Evolutionary conservation across 2,113 vertebrate species (phyloP).

Genomic region (Donacobius atricapilla): DNA sequence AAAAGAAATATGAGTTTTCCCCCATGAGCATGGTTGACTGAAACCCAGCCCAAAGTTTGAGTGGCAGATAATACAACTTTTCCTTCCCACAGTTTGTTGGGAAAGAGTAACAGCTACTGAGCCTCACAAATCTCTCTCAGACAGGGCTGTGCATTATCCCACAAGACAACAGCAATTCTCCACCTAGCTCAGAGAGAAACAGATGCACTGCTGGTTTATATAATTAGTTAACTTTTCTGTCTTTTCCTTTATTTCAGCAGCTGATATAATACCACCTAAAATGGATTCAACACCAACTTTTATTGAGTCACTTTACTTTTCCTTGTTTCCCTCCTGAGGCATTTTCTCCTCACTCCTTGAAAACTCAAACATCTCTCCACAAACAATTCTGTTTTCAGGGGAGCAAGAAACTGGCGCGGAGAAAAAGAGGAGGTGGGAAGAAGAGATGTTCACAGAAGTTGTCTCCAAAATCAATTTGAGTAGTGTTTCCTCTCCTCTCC

Average conservation of each 20-base stretch:
- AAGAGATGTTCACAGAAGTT: background rate
- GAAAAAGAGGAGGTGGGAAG: background rate
- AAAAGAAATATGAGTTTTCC: background rate
- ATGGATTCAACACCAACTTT: background rate
- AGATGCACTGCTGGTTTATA: background rate
- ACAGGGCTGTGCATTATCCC: background rate
- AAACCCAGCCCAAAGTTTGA: background rate
- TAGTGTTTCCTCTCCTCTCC: background rate
- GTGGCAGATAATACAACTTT: background rate
- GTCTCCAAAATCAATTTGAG: background rate
- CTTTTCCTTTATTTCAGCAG: background rate
- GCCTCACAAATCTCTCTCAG: background rate
- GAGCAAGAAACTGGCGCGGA: background rate
- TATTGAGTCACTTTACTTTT: background rate
- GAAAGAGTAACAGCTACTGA: background rate
- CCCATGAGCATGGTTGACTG: rapidly evolving
- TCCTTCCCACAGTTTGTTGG: background rate
- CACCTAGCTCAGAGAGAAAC: background rate
- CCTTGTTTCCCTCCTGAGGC: background rate
- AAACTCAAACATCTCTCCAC: background rate
- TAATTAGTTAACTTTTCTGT: background rate
- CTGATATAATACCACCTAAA: background rate
- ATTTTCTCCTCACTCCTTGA: background rate
- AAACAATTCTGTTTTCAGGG: background rate
- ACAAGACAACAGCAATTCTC: background rate